Base-by-base conservation (phyloP, 2,888 invertebrate species). In the Pandemis corylana region DNA sequence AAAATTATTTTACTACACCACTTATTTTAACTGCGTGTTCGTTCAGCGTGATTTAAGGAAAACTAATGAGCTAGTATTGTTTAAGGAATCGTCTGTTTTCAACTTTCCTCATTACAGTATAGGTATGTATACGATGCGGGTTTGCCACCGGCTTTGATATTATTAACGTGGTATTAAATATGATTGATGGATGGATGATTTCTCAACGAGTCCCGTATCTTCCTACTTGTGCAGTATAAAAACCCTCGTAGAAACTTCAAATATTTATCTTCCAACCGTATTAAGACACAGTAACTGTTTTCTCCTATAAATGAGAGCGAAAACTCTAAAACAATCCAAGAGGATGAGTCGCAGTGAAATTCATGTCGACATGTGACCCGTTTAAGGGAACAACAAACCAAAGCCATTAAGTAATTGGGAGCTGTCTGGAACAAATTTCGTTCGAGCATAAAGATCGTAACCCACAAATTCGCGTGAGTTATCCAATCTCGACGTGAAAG, bases 401-500 rank as follows among this genome's bases (percentile, higher is more conserved):
- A 49, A 51, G 1, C 44, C 4, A 68, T 44, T 13, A 64, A 7
- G 68, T 41, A n/a, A 63, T 49, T 63, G 7, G 28, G 36, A 7
- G 36, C 70, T 44, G 67, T 46, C 70, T 68, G 70, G 62, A 71
- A 41, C 70, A 44, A n/a, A 71, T 71, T 42, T 68, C 36, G 20
- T 68, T 13, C 62, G 36, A 59, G 44, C 69, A 72, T 70, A 64
- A 70, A 68, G 56, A 71, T 62, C 65, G 53, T 74, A 68, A 66
- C 67, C 74, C 77, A 76, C 76, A 77, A 80, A 81, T 80, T 86
- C 80, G 85, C 87, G 85, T 87, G 86, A 83, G 88, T 88, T 91
- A 90, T 88, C 86, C 87, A 89, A 90, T 87, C 80, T 78, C 80
- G 83, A 82, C 88, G 92, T 90, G 92, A 92, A 91, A 92, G 91